Percentiles rank a stretch among this genome's conserved stretches.
Evolutionary conservation across 2,888 invertebrate species (phyloP).

Genomic region (Polydrusus tereticollis): DNA sequence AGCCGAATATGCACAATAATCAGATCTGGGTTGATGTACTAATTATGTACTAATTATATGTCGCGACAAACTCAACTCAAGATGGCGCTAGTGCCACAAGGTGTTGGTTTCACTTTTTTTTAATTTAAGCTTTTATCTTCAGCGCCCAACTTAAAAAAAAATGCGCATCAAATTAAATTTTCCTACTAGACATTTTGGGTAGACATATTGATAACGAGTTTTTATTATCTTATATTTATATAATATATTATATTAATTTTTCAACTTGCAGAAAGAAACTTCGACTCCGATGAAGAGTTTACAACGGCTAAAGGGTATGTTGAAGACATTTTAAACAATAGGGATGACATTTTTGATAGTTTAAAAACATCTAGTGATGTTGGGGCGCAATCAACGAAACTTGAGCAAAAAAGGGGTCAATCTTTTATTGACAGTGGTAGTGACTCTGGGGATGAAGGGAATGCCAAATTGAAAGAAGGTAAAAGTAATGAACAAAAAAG

Average conservation of each 20-base stretch:
- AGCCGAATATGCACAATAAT: too few species aligned
- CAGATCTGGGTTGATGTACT: too few species aligned
- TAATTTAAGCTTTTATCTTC: too few species aligned
- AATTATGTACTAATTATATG: too few species aligned
- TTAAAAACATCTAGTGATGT: not conserved
- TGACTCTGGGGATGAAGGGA: not conserved
- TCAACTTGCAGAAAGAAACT: not conserved
- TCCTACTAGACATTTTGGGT: too few species aligned
- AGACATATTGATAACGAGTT: too few species aligned
- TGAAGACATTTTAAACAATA: conserved; percentile 24
- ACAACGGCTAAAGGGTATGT: not conserved
- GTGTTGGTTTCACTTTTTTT: too few species aligned
- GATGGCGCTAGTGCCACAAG: too few species aligned
- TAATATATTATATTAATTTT: not conserved
- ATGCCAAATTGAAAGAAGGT: not conserved
- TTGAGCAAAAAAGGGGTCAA: not conserved
- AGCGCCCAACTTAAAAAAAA: too few species aligned
- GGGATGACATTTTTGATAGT: conserved; percentile 23
- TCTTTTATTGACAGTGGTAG: not conserved
- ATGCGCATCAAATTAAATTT: too few species aligned
- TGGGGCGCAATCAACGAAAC: not conserved
- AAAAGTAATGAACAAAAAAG: not conserved
- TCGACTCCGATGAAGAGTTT: conserved; percentile 19
- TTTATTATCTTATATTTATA: too few species aligned
- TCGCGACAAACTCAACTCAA: too few species aligned